A percentile compares a stretch with the other conserved stretches of the same genome.
These are phyloP conservation scores for Cossypha dichroa DNA, from an alignment of 2,797 vertebrate genomes.

Conservation along the genomic window DNA sequence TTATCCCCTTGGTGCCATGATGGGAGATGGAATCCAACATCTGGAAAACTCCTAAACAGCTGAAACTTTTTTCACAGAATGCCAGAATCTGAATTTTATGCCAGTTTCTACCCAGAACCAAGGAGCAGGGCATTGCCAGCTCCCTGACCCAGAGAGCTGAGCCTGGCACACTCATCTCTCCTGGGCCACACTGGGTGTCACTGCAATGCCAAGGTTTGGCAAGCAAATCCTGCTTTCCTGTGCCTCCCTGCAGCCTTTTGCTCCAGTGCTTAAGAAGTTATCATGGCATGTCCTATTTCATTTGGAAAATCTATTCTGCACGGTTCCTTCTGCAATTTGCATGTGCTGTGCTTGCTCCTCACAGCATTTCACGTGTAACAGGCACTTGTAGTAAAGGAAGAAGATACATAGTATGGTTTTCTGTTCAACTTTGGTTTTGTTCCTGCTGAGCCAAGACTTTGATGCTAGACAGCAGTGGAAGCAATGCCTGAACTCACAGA, in stretches of 20 bases:
- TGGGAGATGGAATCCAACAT: neutral
- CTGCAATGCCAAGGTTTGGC: neutral
- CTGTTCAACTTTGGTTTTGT: neutral
- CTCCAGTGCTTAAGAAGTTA: neutral
- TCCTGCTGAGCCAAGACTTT: neutral
- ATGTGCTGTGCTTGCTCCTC: neutral
- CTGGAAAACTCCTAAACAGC: neutral
- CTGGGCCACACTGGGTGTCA: neutral
- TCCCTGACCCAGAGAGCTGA: neutral
- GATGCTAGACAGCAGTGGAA: neutral
- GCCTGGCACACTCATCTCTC: neutral
- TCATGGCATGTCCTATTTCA: neutral
- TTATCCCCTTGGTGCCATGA: neutral
- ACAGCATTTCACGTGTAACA: neutral
- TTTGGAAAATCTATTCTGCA: neutral
- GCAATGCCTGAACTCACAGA: neutral
- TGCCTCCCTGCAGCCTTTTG: rapidly evolving
- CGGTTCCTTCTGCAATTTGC: neutral
- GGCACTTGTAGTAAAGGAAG: neutral
- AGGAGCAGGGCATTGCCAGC: neutral
- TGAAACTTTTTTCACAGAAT: neutral
- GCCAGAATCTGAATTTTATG: neutral
- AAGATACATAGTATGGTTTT: neutral
- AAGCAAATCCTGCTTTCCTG: neutral
- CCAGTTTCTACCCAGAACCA: neutral